These are phyloP conservation scores for Amorpha juglandis DNA, from an alignment of 2,888 invertebrate genomes.

Conservation along the genomic window DNA sequence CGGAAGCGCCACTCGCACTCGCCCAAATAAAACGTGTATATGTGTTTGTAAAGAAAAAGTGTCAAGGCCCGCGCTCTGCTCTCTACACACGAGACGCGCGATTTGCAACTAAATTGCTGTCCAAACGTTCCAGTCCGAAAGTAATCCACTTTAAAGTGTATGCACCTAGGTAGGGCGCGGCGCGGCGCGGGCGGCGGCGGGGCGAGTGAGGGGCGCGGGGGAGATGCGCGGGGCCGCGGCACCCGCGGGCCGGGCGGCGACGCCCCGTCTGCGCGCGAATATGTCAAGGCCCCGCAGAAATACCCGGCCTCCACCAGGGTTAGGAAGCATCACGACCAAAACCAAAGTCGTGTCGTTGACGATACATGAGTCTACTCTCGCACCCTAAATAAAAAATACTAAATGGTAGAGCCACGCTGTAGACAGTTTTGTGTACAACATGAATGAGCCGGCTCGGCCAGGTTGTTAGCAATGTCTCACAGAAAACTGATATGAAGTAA, in stretches of 20 bases:
- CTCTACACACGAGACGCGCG: slow-evolving; percentile 27
- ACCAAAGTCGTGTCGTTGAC: slow-evolving; percentile 2
- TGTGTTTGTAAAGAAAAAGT: slow-evolving; percentile 16
- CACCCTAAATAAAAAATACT: too few relatives aligned
- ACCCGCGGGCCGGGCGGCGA: slow-evolving; percentile 32
- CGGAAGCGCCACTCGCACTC: not conserved
- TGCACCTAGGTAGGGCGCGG: slow-evolving; percentile 28
- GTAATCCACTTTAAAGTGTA: slow-evolving; percentile 36
- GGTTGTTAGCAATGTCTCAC: too few relatives aligned
- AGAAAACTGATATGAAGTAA: too few relatives aligned
- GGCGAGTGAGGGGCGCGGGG: slow-evolving; percentile 29
- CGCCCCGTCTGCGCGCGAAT: slow-evolving; percentile 35
- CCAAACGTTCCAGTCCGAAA: slow-evolving; percentile 25
- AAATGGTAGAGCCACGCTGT: too few relatives aligned
- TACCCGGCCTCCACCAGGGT: slow-evolving; percentile 33
- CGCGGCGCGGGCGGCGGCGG: slow-evolving; percentile 5
- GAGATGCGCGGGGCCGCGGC: slow-evolving; percentile 32
- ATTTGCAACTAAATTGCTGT: slow-evolving; percentile 39
- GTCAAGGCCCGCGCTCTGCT: slow-evolving; percentile 27
- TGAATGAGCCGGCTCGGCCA: too few relatives aligned
- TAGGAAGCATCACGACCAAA: not conserved
- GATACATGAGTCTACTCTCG: not conserved
- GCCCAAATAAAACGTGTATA: slow-evolving; percentile 11
- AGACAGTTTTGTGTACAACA: too few relatives aligned
- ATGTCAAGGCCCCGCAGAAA: slow-evolving; percentile 49